phyloP scores from a whole-genome alignment of 2,888 invertebrate genomes.

The Laothoe populi region DNA sequence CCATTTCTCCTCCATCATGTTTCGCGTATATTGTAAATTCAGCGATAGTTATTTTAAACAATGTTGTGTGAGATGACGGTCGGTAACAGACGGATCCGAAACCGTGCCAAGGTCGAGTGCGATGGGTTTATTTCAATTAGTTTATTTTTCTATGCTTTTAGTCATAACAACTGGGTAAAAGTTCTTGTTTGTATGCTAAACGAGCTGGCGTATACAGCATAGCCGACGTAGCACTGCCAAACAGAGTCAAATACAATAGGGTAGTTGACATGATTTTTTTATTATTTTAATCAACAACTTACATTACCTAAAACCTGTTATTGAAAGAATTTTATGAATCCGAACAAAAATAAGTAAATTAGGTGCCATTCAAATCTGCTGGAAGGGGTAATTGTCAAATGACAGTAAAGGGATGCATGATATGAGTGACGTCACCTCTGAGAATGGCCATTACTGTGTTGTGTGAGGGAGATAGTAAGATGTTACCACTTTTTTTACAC shows the following conservation, averaged over 20 bases:
- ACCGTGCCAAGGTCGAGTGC: conserved; percentile 59
- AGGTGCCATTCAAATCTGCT: too few species aligned
- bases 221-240: neutral
- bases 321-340: too few species aligned
- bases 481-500: too few species aligned
- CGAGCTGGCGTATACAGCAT: neutral
- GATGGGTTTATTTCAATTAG: conserved; percentile 45
- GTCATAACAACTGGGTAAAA: conserved; percentile 11
- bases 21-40: conserved; percentile 30
- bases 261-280: too few species aligned
- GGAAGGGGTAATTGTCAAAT: too few species aligned
- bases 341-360: too few species aligned
- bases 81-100: conserved; percentile 51
- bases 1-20: neutral
- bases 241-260: neutral
- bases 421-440: too few species aligned
- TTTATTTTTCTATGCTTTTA: conserved; percentile 30
- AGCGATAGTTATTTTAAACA: conserved; percentile 28
- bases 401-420: too few species aligned
- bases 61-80: conserved; percentile 41
- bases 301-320: too few species aligned
- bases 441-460: too few species aligned
- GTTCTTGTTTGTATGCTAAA: neutral
- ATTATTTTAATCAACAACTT: too few species aligned
- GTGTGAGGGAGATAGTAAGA: too few species aligned